Evolutionary conservation across 2,113 vertebrate species (phyloP).

Genomic region (Ailuropoda melanoleuca): DNA sequence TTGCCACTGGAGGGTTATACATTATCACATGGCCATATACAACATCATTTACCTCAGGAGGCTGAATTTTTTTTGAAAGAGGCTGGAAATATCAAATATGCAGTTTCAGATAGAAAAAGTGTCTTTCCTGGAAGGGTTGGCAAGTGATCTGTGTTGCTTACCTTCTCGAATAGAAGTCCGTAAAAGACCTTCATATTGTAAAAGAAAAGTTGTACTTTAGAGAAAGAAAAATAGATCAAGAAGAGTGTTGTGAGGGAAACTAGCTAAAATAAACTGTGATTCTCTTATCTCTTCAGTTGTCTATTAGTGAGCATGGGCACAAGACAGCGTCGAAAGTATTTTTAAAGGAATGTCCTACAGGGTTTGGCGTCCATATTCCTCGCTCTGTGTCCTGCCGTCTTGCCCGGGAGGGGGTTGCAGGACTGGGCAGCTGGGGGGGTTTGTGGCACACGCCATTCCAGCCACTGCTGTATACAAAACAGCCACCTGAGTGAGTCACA

Average conservation of each 20-base stretch:
- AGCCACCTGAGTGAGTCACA: accelerated
- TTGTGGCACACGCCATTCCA: no score
- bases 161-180: not conserved
- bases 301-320: accelerated
- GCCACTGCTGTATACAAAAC: accelerated
- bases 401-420: no score
- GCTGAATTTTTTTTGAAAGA: not conserved
- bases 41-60: not conserved
- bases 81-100: not conserved
- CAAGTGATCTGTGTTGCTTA: not conserved
- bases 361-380: accelerated
- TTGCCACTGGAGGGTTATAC: not conserved
- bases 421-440: accelerated
- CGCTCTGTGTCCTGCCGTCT: accelerated
- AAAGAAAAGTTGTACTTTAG: not conserved
- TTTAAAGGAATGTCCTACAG: accelerated
- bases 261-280: not conserved
- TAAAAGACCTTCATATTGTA: not conserved
- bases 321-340: accelerated
- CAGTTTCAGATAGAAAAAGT: not conserved
- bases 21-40: not conserved
- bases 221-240: not conserved
- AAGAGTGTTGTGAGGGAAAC: not conserved
- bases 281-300: not conserved
- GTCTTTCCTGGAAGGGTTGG: not conserved